Evolutionary conservation across 2,113 vertebrate species (phyloP).

Genomic region (Glaucidium brasilianum): DNA sequence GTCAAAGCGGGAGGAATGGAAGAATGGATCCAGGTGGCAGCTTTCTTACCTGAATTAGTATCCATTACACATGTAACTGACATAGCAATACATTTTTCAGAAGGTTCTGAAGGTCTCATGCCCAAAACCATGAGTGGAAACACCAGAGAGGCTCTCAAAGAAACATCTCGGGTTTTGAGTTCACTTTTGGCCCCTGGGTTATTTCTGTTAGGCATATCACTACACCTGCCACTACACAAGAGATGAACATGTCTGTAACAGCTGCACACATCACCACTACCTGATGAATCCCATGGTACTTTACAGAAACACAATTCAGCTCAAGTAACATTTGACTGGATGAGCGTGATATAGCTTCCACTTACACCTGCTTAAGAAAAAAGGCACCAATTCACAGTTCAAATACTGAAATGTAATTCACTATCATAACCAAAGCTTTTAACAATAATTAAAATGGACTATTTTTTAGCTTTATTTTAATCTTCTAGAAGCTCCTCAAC

Average conservation of each 20-base stretch:
- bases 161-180: not conserved
- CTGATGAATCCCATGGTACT: not conserved
- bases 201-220: not conserved
- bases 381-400: not conserved
- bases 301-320: not conserved
- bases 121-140: not conserved
- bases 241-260: not conserved
- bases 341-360: not conserved
- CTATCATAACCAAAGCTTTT: not conserved
- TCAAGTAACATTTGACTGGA: not conserved
- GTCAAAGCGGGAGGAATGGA: not conserved
- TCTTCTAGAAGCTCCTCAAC: not conserved
- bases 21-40: not conserved
- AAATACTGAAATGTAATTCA: not conserved
- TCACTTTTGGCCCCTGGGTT: not conserved
- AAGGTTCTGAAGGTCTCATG: not conserved
- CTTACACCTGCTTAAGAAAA: not conserved
- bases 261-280: not conserved
- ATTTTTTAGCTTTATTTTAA: not conserved
- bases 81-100: not conserved
- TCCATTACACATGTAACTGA: not conserved
- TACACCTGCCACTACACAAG: not conserved
- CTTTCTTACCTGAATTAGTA: not conserved
- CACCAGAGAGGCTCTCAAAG: not conserved
- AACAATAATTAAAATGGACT: not conserved